phyloP scores from a whole-genome alignment of 92 coral and sea anemone species.

The Zoanthus gigantus region DNA sequence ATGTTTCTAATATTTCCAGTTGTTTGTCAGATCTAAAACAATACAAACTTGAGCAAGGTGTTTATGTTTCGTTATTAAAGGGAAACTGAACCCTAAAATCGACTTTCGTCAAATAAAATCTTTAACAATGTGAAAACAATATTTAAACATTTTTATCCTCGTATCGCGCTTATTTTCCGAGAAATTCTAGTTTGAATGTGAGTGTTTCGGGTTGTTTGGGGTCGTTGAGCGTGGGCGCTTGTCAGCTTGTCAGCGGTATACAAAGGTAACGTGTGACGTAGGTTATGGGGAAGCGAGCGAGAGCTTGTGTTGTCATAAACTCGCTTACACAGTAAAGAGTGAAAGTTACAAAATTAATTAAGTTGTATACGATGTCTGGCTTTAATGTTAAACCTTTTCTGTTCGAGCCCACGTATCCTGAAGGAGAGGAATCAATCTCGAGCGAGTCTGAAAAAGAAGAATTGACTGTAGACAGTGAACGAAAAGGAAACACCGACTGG shows the following conservation, averaged over 20 bases:
- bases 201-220: not conserved
- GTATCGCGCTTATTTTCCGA: slow-evolving; percentile 24
- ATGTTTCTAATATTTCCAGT: slow-evolving; percentile 20
- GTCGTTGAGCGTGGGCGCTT: slow-evolving; percentile 37
- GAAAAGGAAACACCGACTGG: slow-evolving; percentile 25
- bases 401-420: slow-evolving; percentile 16
- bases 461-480: not conserved
- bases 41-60: slow-evolving; percentile 1
- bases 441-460: not conserved
- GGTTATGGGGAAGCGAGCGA: slow-evolving; percentile 29
- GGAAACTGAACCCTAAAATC: slow-evolving; percentile 2
- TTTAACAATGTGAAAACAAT: not conserved
- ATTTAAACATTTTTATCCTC: slow-evolving; percentile 10
- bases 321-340: slow-evolving; percentile 4
- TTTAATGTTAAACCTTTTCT: not conserved
- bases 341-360: not conserved
- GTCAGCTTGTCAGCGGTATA: slow-evolving; percentile 32
- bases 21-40: slow-evolving; percentile 7
- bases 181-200: slow-evolving; percentile 20
- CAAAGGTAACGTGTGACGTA: slow-evolving; percentile 8
- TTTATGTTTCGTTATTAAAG: slow-evolving; percentile 19
- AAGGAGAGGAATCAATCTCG: not conserved
- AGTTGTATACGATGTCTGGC: slow-evolving; percentile 8
- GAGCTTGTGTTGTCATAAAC: slow-evolving; percentile 7
- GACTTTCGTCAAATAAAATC: slow-evolving; percentile 12